A percentile compares a stretch with the other conserved stretches of the same genome.
phyloP scores from a whole-genome alignment of 2,797 vertebrate genomes.

The Microctenopoma lineatum region DNA sequence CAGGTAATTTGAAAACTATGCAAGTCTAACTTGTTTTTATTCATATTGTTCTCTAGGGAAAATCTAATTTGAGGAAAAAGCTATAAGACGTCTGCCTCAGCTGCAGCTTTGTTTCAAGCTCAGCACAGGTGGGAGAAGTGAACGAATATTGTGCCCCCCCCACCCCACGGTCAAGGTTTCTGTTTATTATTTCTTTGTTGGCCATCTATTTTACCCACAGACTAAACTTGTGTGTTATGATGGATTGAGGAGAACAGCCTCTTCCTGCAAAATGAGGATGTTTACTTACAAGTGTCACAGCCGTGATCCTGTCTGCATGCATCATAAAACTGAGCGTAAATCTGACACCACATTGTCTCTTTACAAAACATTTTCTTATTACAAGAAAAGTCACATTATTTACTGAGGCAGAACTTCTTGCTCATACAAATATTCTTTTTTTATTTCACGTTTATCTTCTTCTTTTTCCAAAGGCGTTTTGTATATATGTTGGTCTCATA shows the following conservation, averaged over 20 bases:
- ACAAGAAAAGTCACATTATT: too few relatives aligned
- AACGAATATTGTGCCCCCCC: conserved; percentile 12
- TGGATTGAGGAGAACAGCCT: conserved; percentile 2
- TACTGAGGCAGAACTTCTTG: too few relatives aligned
- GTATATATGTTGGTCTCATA: too few relatives aligned
- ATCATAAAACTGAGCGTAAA: not conserved
- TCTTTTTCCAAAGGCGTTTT: too few relatives aligned
- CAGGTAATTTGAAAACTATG: conserved; percentile 6
- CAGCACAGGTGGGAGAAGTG: conserved; percentile 26
- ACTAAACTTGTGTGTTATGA: conserved; percentile 1
- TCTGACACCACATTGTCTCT: not conserved
- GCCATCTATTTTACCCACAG: conserved; percentile 19
- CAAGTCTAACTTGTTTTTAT: conserved; percentile 5
- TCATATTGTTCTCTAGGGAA: conserved; percentile 31
- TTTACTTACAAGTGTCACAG: conserved; percentile 7
- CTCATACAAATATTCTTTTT: too few relatives aligned
- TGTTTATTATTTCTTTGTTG: conserved; percentile 21
- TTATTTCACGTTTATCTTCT: too few relatives aligned
- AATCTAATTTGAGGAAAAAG: conserved; percentile 42
- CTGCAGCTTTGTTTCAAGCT: conserved; percentile 17
- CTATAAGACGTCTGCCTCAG: conserved; percentile 46
- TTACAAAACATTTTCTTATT: not conserved
- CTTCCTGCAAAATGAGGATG: not conserved
- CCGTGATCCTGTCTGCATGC: conserved; percentile 1
- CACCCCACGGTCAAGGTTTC: conserved; percentile 4